Evolutionary conservation across 1,140 invertebrate species (phyloP), one percentile per base, ranked within the genome.

Genomic region (Magallana gigas): DNA sequence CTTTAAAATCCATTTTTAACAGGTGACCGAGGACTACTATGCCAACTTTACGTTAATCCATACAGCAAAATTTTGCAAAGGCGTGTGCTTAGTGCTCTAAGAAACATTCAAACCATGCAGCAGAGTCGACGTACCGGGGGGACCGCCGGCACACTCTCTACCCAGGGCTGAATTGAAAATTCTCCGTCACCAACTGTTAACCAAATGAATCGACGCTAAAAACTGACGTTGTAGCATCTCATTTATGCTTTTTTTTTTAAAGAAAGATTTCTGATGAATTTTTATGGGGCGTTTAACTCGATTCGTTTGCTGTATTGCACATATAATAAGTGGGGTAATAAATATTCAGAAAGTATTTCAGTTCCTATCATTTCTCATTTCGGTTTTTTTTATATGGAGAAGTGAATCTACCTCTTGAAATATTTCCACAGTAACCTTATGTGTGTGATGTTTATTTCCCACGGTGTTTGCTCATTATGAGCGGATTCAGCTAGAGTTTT

Each of bases 41-140:
- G 86, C 58, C 86, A 60, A 57, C 68, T 87, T 8, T 87, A 87
- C 83, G 76, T 84, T 71, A 83, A 87, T 48, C 86, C 86, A 84
- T 87, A 59, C 64, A 87, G 84, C 83, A 84, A 83, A 48, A 48
- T 59, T 16, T 76, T 87, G 14, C 86, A 87, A 76, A 29, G 60
- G 48, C 64, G 81, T 60, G 85, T 86, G 3, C 68, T 76, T 36
- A 76, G 68, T 76, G 68, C 68, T 76, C 68, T 76, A 12, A 76
- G 68, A 76, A 76, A 76, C 68, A 76, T 76, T 76, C 68, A 76
- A 76, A 76, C 23, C 23, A 29, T 76, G 68, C 68, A 76, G 23
- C 68, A 76, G 68, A 36, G 68, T 29, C 11, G 64, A 23, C 18
- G 68, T 76, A 18, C 23, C 14, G 23, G 68, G 9, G 36, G 36